Evolutionary conservation across 1,140 invertebrate species (phyloP).

Genomic region (Orchestia grillus): DNA sequence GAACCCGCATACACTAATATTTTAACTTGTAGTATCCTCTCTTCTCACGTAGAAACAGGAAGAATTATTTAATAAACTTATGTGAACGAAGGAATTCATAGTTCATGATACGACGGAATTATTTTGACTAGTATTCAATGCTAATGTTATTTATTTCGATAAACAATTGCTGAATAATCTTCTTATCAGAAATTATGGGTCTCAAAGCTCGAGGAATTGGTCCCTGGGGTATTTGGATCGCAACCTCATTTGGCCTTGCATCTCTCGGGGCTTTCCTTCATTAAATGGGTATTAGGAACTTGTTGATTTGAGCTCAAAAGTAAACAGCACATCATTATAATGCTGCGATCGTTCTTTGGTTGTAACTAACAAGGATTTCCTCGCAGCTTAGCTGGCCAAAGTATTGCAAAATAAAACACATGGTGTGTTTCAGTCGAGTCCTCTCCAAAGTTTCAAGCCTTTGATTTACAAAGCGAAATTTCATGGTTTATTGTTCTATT

Average conservation of each 20-base stretch:
- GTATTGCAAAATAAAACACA: not conserved
- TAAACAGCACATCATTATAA: conserved; percentile 19
- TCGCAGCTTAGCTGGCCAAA: not conserved
- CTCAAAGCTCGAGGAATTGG: not conserved
- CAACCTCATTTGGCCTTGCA: not conserved
- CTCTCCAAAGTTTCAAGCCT: not conserved
- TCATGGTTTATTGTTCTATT: not conserved
- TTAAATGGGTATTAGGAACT: conserved; percentile 46
- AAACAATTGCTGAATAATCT: not conserved
- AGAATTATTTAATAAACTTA: no score
- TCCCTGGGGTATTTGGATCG: not conserved
- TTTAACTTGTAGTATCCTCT: no score
- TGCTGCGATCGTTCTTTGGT: not conserved
- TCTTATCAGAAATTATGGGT: not conserved
- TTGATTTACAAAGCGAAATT: not conserved
- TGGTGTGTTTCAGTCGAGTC: not conserved
- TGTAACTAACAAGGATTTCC: not conserved
- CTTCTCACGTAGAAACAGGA: no score
- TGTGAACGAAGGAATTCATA: no score
- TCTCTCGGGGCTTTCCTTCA: conserved; percentile 13
- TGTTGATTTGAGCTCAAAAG: not conserved
- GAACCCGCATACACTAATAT: no score
- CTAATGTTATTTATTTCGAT: not conserved
- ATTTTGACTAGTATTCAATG: not conserved
- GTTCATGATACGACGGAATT: no score